Percentiles rank a stretch among this genome's conserved stretches.
Conservation (phyloP, 2,113 vertebrate genomes). For the Tachuris rubrigastra region DNA sequence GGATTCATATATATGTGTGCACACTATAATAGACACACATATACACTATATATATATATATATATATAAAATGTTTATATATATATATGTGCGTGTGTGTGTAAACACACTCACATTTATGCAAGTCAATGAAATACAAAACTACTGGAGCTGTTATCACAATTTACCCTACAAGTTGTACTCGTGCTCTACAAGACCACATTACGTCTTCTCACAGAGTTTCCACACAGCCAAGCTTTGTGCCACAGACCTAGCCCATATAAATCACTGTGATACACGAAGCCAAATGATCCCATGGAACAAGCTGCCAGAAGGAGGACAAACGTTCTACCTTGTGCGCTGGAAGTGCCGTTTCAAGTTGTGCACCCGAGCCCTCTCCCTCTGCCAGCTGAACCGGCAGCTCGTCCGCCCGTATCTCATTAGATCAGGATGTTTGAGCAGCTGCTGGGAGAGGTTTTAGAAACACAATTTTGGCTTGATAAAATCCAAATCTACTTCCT, state of each 20-base stretch:
- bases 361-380: not conserved
- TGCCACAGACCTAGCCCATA: not conserved
- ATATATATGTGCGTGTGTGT: too few relatives aligned
- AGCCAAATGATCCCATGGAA: not conserved
- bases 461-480: not conserved
- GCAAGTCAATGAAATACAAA: not conserved
- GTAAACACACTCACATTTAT: not conserved
- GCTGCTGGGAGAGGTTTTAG: slow-evolving; percentile 1
- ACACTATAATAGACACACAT: not conserved
- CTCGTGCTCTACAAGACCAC: not conserved
- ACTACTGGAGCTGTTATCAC: not conserved
- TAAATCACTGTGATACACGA: not conserved
- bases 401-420: not conserved
- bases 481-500: not conserved
- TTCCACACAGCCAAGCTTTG: not conserved
- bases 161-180: not conserved
- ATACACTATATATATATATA: too few relatives aligned
- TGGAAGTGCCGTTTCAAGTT: not conserved
- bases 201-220: not conserved
- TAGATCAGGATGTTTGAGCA: slow-evolving; percentile 23
- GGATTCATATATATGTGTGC: not conserved
- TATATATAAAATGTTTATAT: too few relatives aligned
- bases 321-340: not conserved
- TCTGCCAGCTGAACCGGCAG: not conserved
- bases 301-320: not conserved